Percentiles rank a stretch among this genome's conserved stretches.
phyloP scores from a whole-genome alignment of 2,888 invertebrate species.

The Xestia rhomboidea region DNA sequence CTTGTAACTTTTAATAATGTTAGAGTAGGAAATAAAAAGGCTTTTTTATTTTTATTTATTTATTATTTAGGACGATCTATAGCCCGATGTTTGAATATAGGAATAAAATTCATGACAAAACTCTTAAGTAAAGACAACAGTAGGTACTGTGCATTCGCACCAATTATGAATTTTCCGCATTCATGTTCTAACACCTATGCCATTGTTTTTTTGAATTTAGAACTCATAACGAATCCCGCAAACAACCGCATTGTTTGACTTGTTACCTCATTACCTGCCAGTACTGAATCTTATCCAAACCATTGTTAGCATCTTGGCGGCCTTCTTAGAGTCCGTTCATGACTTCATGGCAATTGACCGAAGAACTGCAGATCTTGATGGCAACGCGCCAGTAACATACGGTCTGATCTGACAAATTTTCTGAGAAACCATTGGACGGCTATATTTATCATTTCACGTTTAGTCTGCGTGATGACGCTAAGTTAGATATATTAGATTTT shows the following conservation, averaged over 20 bases:
- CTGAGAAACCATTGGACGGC: slow-evolving; percentile 50
- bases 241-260: slow-evolving; percentile 23
- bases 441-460: slow-evolving; percentile 61
- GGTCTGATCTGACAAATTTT: slow-evolving; percentile 56
- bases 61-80: neutral
- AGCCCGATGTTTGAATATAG: neutral
- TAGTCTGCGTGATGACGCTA: slow-evolving; percentile 46
- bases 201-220: slow-evolving; percentile 27
- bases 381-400: slow-evolving; percentile 60
- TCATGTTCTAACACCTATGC: neutral
- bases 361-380: slow-evolving; percentile 50
- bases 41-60: no score
- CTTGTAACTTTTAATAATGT: no score
- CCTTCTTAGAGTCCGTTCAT: slow-evolving; percentile 38
- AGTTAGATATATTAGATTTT: slow-evolving; percentile 43
- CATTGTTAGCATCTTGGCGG: slow-evolving; percentile 47
- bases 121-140: neutral
- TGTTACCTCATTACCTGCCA: slow-evolving; percentile 28
- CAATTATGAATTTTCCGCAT: neutral
- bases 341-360: slow-evolving; percentile 58
- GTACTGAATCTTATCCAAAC: slow-evolving; percentile 2
- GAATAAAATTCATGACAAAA: neutral
- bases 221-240: slow-evolving; percentile 7
- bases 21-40: no score
- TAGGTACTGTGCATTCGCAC: neutral